Percentiles rank a stretch among this genome's conserved stretches.
Evolutionary conservation across 2,888 invertebrate species (phyloP).

Genomic region (Hemicrepidius hirtus): DNA sequence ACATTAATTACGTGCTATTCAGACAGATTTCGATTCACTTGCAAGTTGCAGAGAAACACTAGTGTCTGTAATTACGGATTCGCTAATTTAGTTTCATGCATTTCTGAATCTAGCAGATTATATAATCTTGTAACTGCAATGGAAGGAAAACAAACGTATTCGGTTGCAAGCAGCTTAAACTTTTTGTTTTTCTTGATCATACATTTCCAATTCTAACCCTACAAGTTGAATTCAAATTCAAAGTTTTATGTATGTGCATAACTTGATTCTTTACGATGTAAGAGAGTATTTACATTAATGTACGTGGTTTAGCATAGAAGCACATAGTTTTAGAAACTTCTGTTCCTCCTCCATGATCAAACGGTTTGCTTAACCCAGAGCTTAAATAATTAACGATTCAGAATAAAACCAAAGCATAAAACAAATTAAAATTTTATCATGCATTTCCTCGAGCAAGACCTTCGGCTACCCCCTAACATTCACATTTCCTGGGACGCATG

Average conservation of each 20-base stretch:
- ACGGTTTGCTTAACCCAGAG: too few relatives aligned
- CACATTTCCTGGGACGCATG: too few relatives aligned
- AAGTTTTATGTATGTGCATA: slow-evolving; percentile 15
- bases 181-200: background rate
- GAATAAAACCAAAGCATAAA: too few relatives aligned
- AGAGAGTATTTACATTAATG: slow-evolving; percentile 12
- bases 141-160: too few relatives aligned
- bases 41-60: background rate
- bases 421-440: too few relatives aligned
- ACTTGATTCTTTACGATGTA: slow-evolving; percentile 5
- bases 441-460: too few relatives aligned
- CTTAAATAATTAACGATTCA: too few relatives aligned
- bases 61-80: slow-evolving; percentile 9
- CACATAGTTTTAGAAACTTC: slow-evolving; percentile 2
- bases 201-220: background rate
- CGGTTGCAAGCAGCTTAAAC: background rate
- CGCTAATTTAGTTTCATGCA: slow-evolving; percentile 5
- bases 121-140: background rate
- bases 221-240: background rate
- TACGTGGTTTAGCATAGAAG: slow-evolving; percentile 4
- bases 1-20: slow-evolving; percentile 28
- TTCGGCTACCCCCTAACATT: too few relatives aligned
- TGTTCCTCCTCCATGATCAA: too few relatives aligned
- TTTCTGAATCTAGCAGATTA: too few relatives aligned
- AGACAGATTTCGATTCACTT: slow-evolving; percentile 21